Conservation (phyloP, 2,888 invertebrate genomes). For the Pogonocherus hispidulus region DNA sequence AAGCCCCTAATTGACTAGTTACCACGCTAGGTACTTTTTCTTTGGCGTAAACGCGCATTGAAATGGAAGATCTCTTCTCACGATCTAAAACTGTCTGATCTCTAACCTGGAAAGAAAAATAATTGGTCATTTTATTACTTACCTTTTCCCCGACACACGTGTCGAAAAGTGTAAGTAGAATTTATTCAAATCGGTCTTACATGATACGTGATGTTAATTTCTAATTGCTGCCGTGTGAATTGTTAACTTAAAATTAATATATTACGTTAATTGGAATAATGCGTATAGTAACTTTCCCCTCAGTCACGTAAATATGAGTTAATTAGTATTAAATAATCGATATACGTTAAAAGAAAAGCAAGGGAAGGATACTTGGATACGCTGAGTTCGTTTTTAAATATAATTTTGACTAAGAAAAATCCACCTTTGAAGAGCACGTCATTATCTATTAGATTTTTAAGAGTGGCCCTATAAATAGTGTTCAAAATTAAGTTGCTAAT, state of each 20-base stretch:
- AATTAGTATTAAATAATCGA: background rate
- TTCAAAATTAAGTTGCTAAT: no score
- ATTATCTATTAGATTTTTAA: no score
- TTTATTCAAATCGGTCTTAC: conserved; percentile 2
- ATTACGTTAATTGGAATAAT: background rate
- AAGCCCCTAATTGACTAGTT: conserved; percentile 69
- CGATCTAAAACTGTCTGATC: conserved; percentile 83
- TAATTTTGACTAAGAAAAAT: no score
- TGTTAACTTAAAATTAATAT: background rate
- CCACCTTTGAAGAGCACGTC: no score
- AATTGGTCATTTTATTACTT: background rate
- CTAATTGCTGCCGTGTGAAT: background rate
- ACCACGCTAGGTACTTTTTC: conserved; percentile 82
- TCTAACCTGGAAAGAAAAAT: conserved; percentile 59
- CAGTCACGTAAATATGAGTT: background rate
- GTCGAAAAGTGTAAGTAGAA: background rate
- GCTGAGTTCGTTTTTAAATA: no score
- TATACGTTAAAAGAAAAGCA: background rate
- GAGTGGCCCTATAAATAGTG: no score
- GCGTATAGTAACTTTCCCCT: background rate
- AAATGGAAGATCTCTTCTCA: conserved; percentile 80
- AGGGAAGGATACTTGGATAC: background rate
- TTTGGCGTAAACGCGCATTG: conserved; percentile 83
- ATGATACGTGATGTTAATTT: background rate
- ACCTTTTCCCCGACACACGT: background rate